Base-by-base conservation (phyloP, 2,888 invertebrate genomes). In the Drosophila lacicola region DNA sequence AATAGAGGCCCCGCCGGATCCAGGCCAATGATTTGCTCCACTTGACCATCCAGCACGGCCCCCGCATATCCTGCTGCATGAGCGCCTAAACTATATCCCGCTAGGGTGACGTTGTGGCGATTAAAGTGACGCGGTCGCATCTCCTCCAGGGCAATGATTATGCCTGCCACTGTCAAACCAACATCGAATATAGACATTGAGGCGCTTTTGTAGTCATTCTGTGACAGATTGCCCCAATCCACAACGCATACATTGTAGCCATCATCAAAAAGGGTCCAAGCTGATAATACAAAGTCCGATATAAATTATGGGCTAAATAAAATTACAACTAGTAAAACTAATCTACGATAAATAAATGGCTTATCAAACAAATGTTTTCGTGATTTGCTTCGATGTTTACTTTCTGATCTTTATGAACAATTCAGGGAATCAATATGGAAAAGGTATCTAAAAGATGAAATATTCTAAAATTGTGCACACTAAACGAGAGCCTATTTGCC, bases 1-100 rank as follows among this genome's bases (percentile, higher is more conserved):
- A 92, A 92, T 8, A 92, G 74, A 10, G 92, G 92, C 9, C 91
- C 92, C 2, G 92, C 92, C 45, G 92, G 92, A 89, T 92, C 92
- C 51, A 92, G 77, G 8, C 92, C 92, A 64, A 92, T 92, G 58
- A 92, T 92, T 74, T 92, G 91, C 65, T 91, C 91, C 46, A 92
- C 74, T 63, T 88, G 64, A 0, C 92, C 90, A 21, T 85, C 77
- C 3, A 92, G 79, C 42, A 83, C 81, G 4, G 89, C 78, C 0
- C 92, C 92, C 0, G 91, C 90, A 78, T 90, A 91, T 1, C 92
- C 92, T 6, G 91, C 92, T 2, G 92, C 92, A 86, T 92, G 92
- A 25, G 92, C 92, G 3, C 92, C 92, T 58, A 92, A 77, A 60
- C 92, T 92, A 36, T 91, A 92, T 9, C 92, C 92, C 13, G 92